Percentiles rank a stretch among this genome's conserved stretches.
phyloP scores from a whole-genome alignment of 2,797 vertebrate genomes.

The Carapus acus region DNA sequence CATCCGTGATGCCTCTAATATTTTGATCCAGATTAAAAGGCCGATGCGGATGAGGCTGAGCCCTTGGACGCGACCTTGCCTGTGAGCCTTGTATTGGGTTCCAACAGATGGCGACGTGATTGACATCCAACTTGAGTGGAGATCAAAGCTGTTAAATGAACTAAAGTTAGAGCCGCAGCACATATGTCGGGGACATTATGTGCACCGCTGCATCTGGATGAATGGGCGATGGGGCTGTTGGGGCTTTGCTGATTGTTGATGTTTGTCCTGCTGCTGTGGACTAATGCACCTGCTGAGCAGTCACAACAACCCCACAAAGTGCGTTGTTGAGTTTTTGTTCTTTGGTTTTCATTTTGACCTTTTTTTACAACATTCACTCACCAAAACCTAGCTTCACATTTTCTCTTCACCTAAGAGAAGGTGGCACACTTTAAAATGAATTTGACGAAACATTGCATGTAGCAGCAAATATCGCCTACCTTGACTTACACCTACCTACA shows the following conservation, averaged over 20 bases:
- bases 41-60: conserved; percentile 63
- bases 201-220: conserved; percentile 60
- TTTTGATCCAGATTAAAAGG: conserved; percentile 77
- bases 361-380: too few relatives aligned
- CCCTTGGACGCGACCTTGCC: conserved; percentile 69
- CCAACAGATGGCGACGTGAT: conserved; percentile 72
- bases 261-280: not conserved
- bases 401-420: too few relatives aligned
- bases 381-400: too few relatives aligned
- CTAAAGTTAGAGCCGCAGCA: conserved; percentile 57
- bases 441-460: too few relatives aligned
- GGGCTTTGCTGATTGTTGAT: conserved; percentile 24
- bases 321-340: too few relatives aligned
- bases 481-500: too few relatives aligned
- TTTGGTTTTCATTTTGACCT: too few relatives aligned
- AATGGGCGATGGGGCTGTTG: conserved; percentile 26
- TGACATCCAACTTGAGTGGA: conserved; percentile 66
- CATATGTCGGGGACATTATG: conserved; percentile 66
- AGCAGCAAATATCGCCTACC: too few relatives aligned
- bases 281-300: conserved; percentile 12
- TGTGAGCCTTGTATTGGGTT: conserved; percentile 57
- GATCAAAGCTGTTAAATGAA: conserved; percentile 69
- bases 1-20: conserved; percentile 67
- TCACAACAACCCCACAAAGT: too few relatives aligned
- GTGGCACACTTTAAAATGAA: too few relatives aligned